Evolutionary conservation across 2,888 invertebrate genomes (phyloP), one percentile per base, ranked within the genome.

Genomic region (Heliconius erato): DNA sequence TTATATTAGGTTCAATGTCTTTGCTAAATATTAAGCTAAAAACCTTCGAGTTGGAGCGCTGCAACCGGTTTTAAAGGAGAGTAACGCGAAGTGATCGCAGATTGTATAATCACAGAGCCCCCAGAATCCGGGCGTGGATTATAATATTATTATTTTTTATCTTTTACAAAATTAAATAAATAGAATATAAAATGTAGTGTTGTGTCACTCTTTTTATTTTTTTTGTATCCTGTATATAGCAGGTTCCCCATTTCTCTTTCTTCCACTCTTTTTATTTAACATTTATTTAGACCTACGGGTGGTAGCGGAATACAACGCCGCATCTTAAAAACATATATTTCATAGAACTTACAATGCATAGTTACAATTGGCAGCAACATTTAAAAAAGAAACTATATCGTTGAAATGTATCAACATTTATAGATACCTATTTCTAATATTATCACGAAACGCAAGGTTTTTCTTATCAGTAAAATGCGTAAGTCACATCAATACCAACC

Each of bases 1-100:
- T 85, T 87, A 87, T 78, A 78, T 85, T 79, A 83, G 84, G 86
- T 87, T 87, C 86, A 87, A 86, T 85, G 86, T 84, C 85, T 86
- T 81, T 84, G 84, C 81, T 85, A 82, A 80, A 84, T 74, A 79
- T 82, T 74, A 84, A 80, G 79, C 82, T 80, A 68, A 78, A 82
- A 82, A 59, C 78, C 84, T 80, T 74, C 76, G 54, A 49, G 71
- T 79, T 68, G 82, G 68, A 71, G 65, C 28, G 49, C 65, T n/a
- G n/a, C 26, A 80, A 84, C 82, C 85, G 78, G 76, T 79, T 76
- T 19, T 26, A n/a, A 83, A 80, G 76, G 82, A 79, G 78, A 83
- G 74, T 82, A 78, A 67, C 79, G 59, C 67, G 79, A 68, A n/a
- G 63, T 79, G 81, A 78, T 76, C 84, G 82, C 80, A 83, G 83